Evolutionary conservation across 2,888 invertebrate species (phyloP), one percentile per base, ranked within the genome.

Genomic region (Trichogramma dendrolimi): DNA sequence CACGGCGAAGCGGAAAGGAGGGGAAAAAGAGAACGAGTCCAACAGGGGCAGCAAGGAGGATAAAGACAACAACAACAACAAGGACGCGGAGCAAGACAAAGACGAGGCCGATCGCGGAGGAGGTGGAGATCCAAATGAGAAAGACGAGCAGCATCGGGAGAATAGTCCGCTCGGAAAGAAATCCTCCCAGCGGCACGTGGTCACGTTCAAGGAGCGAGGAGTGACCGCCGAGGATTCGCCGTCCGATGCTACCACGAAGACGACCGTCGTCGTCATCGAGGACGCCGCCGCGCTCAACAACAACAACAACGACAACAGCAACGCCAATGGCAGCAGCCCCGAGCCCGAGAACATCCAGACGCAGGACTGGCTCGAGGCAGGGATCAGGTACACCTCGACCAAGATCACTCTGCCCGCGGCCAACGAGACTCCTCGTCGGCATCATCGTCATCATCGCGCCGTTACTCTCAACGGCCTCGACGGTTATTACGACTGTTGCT

Each of bases 331-430:
- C 43, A 61, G 63, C 43, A 62, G 66, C 57, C 55, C 53, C 5
- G 71, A 71, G 44, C 73, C 72, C 40, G 72, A 73, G 57, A 79
- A 77, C 62, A 79, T 79, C 56, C 73, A 74, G 60, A 73, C 75
- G 50, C 74, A 76, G 66, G 78, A 79, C 58, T 79, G 79, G 79
- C 71, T 78, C 42, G 79, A 78, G 61, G 73, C 72, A 40, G 79
- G 79, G 6, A 70, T 79, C 43, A 73, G 71, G 62, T 79, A 78
- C 68, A 77, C 79, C 44, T 78, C 79, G 57, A 78, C 78, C 55
- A 74, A 75, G 67, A 79, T 79, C 65, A 76, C 75, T 42, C 67
- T 78, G 51, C 72, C 75, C 6, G 76, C 71, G 41, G 67, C 61
- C 38, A 61, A 64, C 55, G 67, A n/a, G 41, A 27, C 1, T 27